Evolutionary conservation across 2,888 invertebrate species (phyloP).

Genomic region (Priocnemis perturbator): DNA sequence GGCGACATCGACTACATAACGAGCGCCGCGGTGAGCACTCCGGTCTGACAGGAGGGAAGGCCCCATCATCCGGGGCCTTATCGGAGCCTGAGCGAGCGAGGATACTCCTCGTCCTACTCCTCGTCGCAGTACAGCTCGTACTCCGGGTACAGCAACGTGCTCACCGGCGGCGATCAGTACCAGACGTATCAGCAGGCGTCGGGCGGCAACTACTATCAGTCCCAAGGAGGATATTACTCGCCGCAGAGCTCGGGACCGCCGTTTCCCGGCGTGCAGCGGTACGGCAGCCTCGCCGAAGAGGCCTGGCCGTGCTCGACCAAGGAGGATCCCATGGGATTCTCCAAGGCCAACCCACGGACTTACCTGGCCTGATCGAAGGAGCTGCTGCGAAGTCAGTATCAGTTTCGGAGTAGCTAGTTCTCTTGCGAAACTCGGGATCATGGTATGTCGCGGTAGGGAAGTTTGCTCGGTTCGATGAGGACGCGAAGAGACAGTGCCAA

Average conservation of each 20-base stretch:
- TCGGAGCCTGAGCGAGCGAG: constrained; percentile 72
- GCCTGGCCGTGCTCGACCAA: constrained; percentile 65
- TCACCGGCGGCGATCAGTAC: constrained; percentile 61
- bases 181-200: constrained; percentile 57
- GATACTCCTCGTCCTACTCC: constrained; percentile 70
- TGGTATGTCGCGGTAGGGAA: too few species aligned
- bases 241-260: constrained; percentile 69
- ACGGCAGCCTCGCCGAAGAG: constrained; percentile 72
- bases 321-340: constrained; percentile 45
- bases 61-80: constrained; percentile 72
- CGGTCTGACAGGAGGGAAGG: constrained; percentile 74
- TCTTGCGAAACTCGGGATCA: too few species aligned
- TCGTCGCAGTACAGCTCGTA: constrained; percentile 70
- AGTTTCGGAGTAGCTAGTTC: too few species aligned
- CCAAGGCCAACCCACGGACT: constrained; percentile 46
- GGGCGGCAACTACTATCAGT: constrained; percentile 63
- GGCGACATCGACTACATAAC: constrained; percentile 82
- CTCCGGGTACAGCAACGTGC: constrained; percentile 69
- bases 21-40: constrained; percentile 69
- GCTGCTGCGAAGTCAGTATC: neutral
- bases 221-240: constrained; percentile 71
- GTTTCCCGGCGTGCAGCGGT: constrained; percentile 70
- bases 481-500: too few species aligned
- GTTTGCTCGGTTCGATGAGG: too few species aligned
- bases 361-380: constrained; percentile 44